Conservation (phyloP, 2,888 invertebrate genomes). For the Sinhomidia bicolor region DNA sequence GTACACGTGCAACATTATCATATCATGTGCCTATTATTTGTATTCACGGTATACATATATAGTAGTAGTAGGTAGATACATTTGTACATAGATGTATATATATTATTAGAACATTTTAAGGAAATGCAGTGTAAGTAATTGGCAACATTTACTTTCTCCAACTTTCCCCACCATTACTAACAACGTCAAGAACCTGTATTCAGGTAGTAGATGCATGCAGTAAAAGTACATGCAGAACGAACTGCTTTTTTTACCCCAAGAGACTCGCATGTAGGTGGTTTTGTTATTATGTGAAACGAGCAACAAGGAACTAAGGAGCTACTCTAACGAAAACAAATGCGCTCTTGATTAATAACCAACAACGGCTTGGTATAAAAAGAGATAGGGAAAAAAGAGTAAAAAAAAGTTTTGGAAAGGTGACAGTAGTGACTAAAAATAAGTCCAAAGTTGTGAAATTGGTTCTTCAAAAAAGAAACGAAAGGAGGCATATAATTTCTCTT, state of each 20-base stretch:
- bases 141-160: conserved; percentile 1
- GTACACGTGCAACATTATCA: background rate
- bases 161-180: background rate
- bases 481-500: too few species aligned
- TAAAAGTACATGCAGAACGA: too few species aligned
- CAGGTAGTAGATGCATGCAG: background rate
- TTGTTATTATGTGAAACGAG: background rate
- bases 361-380: too few species aligned
- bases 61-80: too few species aligned
- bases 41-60: background rate
- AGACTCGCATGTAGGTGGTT: background rate
- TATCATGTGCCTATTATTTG: background rate
- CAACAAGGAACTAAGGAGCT: background rate
- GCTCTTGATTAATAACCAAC: conserved; percentile 21
- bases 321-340: conserved; percentile 54
- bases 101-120: background rate
- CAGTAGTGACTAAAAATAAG: background rate
- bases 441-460: background rate
- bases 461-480: background rate
- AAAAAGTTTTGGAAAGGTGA: background rate
- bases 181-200: background rate
- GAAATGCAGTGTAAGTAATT: background rate
- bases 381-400: background rate
- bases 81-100: too few species aligned
- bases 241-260: conserved; percentile 44